phyloP scores from a whole-genome alignment of 1,140 invertebrate genomes.

The Heliconius congener region DNA sequence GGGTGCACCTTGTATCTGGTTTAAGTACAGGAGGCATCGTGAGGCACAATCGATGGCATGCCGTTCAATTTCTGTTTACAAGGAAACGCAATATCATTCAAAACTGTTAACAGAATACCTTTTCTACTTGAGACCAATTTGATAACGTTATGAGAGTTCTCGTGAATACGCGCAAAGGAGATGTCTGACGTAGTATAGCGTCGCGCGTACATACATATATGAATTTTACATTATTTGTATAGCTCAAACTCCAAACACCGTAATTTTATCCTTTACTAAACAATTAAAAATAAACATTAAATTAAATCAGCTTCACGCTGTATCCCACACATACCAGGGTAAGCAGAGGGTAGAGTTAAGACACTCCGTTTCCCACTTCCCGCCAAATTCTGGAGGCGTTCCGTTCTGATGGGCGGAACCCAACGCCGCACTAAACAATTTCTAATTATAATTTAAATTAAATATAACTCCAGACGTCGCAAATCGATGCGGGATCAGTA shows the following conservation, averaged over 20 bases:
- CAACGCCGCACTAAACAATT: no score
- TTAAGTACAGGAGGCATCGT: constrained; percentile 58
- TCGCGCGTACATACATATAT: not conserved
- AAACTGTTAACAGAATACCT: constrained; percentile 42
- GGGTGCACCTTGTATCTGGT: constrained; percentile 52
- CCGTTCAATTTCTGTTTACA: constrained; percentile 48
- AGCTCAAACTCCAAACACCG: not conserved
- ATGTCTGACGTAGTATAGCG: constrained; percentile 40
- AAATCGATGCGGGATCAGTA: not conserved
- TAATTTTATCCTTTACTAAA: no score
- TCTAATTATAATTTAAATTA: not conserved
- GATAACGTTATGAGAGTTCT: constrained; percentile 52
- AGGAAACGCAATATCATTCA: constrained; percentile 45
- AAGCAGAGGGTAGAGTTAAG: no score
- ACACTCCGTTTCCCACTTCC: no score
- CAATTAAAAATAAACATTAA: no score
- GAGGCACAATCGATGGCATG: constrained; percentile 31
- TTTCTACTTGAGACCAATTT: constrained; percentile 49
- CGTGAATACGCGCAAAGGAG: constrained; percentile 55
- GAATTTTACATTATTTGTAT: not conserved
- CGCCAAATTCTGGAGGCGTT: no score
- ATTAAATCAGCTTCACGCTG: no score
- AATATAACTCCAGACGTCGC: not conserved
- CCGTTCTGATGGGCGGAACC: no score
- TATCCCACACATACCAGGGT: no score